Percentiles rank a stretch among this genome's conserved stretches.
Evolutionary conservation across 2,888 invertebrate species (phyloP).

Genomic region (Tridacna gigas): DNA sequence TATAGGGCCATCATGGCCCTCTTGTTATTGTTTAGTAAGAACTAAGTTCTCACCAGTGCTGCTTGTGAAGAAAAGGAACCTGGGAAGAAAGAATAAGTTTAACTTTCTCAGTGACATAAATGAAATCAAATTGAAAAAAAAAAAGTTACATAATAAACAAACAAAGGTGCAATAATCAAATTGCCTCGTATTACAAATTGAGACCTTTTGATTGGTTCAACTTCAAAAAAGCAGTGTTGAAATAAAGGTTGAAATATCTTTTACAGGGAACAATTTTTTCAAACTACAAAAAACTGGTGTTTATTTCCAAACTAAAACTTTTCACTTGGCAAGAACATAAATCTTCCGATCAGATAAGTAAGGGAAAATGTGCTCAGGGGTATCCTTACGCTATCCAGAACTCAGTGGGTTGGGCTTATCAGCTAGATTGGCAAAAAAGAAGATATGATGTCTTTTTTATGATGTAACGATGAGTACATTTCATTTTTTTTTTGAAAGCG

Average conservation of each 20-base stretch:
- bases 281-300: background rate
- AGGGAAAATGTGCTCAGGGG: background rate
- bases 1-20: too few species aligned
- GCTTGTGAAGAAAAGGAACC: too few species aligned
- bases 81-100: too few species aligned
- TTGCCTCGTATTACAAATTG: background rate
- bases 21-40: too few species aligned
- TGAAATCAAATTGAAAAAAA: too few species aligned
- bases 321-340: background rate
- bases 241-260: background rate
- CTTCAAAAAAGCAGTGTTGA: background rate
- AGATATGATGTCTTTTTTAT: slow-evolving; percentile 18
- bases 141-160: too few species aligned
- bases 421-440: slow-evolving; percentile 7
- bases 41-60: too few species aligned
- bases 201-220: background rate
- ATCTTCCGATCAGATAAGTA: background rate
- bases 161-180: too few species aligned
- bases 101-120: too few species aligned
- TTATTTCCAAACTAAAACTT: background rate
- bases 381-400: slow-evolving; percentile 18
- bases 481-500: background rate
- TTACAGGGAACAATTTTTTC: background rate
- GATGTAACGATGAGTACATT: slow-evolving; percentile 10
- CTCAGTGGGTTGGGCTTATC: slow-evolving; percentile 9